Evolutionary conservation across 2,888 invertebrate genomes (phyloP), one percentile per base, ranked within the genome.

Genomic region (Seladonia tumulorum): DNA sequence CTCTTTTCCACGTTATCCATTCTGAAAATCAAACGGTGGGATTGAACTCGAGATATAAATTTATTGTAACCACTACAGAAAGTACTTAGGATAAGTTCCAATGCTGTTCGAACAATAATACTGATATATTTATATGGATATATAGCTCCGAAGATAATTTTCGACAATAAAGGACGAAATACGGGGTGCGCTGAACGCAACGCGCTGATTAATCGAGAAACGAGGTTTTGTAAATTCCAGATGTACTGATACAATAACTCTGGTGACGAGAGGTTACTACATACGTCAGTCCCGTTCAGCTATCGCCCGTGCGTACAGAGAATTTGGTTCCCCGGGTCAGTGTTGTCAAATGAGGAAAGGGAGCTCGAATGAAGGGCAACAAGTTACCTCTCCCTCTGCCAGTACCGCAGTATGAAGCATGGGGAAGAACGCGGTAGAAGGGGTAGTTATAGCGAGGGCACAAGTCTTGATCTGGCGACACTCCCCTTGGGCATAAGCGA

Each of bases 61-160:
- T 90, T 80, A 90, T 87, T 85, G 84, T 87, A 87, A 89, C 89
- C 82, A 91, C 87, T 90, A 91, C 80, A 88, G 87, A 89, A 86
- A 90, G 86, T 91, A 93, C 87, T 88, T 94, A 94, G 93, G 93
- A 92, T 95, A 94, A 94, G 94, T 92, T 94, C 92, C 90, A 93
- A 95, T 95, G 95, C 95, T 95, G 95, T 95, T 95, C 95, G 95
- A 94, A 95, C 95, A 95, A 95, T 95, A 95, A 95, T 94, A 93
- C 92, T 93, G 93, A 94, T 94, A 94, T 93, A 94, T 93, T 93
- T 93, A 93, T 92, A 91, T 89, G 87, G 73, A 83, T 83, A 89
- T 86, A 29, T 91, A 93, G 90, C 85, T 92, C 91, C 84, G 91
- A 89, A 89, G 92, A 93, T 93, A 93, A 93, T 90, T 93, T 90